Base-by-base conservation (phyloP, 2,888 invertebrate genomes). In the Ectemnius lituratus region DNA sequence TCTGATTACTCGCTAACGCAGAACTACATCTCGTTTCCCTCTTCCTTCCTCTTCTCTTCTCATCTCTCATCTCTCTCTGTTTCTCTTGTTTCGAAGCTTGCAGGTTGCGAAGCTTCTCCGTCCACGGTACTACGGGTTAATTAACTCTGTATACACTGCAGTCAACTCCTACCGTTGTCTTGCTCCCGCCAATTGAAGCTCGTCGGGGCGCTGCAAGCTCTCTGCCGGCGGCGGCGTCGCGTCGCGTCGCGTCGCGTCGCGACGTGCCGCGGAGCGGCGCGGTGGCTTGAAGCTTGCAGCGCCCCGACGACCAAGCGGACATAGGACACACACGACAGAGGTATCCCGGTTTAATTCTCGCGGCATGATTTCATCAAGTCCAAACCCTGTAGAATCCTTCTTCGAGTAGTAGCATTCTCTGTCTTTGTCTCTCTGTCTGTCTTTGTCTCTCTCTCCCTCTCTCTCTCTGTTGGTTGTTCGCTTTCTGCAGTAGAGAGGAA, bases 101-200 rank as follows among this genome's bases (percentile, higher is more conserved):
- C 2, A 23, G 23, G 2, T 23, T 23, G 23, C 23, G 23, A 23
- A 23, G 23, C 23, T 23, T 23, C 23, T 68, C 73, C 80, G 80
- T 78, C 81, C 81, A 76, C 77, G 85, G 84, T 87, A 83, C 87
- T 88, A 85, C 81, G 85, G 87, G 85, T 89, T 89, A 89, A 90
- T 90, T 89, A 90, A 90, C 90, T 88, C 87, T 90, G 89, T 90
- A 90, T 89, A 90, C 90, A 89, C 86, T 86, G 86, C 87, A 87
- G 87, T 86, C 85, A 86, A 86, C 89, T 88, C 87, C 89, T 88
- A 87, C 86, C 88, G 88, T 88, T 89, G 86, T 89, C 88, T 88
- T 84, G 86, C 88, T 88, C 86, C 89, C 85, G 87, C 87, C 89
- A 88, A 89, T 89, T 88, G 89, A 85, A 86, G 82, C 80, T 61